These are phyloP conservation scores for Phortica okadai DNA, from an alignment of 2,888 invertebrate genomes.

Conservation along the genomic window DNA sequence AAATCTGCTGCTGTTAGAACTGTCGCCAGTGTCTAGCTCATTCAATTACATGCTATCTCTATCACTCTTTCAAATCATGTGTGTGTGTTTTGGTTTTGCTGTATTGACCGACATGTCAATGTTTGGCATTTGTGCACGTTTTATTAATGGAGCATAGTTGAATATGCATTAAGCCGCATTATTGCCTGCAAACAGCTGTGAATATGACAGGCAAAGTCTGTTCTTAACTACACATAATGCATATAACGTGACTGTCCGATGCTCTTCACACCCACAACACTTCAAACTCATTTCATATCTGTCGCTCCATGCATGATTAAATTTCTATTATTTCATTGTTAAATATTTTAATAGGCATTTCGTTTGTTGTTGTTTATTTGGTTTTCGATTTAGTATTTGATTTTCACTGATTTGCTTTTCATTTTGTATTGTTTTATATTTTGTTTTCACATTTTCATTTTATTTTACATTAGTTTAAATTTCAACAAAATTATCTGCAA, in stretches of 20 bases:
- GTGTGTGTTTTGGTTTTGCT: conserved; percentile 16
- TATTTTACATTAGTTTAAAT: neutral
- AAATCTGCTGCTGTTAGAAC: neutral
- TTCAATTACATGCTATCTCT: neutral
- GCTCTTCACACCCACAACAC: no score
- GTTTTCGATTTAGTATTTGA: conserved; percentile 18
- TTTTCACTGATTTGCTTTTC: conserved; percentile 40
- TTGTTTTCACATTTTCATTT: neutral
- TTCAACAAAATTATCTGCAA: no score
- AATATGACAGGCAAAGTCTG: neutral
- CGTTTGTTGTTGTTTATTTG: conserved; percentile 23
- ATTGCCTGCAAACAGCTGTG: conserved; percentile 38
- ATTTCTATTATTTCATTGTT: conserved; percentile 48
- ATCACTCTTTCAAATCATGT: neutral
- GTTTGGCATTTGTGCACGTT: conserved; percentile 64
- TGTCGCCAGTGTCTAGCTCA: neutral
- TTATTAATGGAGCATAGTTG: conserved; percentile 57
- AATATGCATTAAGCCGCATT: conserved; percentile 50
- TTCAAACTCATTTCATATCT: no score
- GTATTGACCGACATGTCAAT: conserved; percentile 45
- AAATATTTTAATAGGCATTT: conserved; percentile 39
- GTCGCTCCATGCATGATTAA: conserved; percentile 37
- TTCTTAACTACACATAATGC: neutral
- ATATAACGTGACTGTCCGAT: neutral
- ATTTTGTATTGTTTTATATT: conserved; percentile 36